Conservation (phyloP, 2,797 vertebrate species). For the Ciconia nigra region DNA sequence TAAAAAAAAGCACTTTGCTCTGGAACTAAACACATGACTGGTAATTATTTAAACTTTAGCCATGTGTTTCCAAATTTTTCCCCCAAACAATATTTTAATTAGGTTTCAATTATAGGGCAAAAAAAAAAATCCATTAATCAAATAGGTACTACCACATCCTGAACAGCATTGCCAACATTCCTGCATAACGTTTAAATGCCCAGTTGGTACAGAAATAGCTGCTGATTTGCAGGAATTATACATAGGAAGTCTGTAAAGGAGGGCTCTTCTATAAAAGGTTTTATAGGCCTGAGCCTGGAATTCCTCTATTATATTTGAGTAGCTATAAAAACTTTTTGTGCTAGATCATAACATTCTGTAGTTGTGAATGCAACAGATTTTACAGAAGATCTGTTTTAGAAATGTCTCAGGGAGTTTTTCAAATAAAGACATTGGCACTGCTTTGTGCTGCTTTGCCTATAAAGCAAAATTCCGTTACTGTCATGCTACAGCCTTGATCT, state of each 20-base stretch:
- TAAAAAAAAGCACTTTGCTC: background rate
- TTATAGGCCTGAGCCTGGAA: conserved; percentile 23
- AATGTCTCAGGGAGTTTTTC: conserved; percentile 29
- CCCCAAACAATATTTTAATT: background rate
- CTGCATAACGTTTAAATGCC: background rate
- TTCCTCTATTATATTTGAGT: conserved; percentile 38
- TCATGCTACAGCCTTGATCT: background rate
- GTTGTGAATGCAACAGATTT: conserved; percentile 50
- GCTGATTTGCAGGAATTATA: background rate
- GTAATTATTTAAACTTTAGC: conserved; percentile 27
- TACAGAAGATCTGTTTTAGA: conserved; percentile 54
- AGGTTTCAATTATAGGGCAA: background rate
- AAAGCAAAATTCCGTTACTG: background rate
- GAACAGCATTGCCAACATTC: background rate
- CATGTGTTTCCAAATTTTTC: background rate
- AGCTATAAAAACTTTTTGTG: conserved; percentile 56
- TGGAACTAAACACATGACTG: background rate
- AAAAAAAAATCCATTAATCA: background rate
- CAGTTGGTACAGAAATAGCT: background rate
- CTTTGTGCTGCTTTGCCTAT: background rate
- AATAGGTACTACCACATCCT: background rate
- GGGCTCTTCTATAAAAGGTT: background rate
- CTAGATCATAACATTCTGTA: conserved; percentile 57
- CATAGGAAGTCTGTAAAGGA: background rate
- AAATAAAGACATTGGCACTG: conserved; percentile 13